Base-by-base conservation (phyloP, 1,140 invertebrate genomes). In the Elymnias hypermnestra region DNA sequence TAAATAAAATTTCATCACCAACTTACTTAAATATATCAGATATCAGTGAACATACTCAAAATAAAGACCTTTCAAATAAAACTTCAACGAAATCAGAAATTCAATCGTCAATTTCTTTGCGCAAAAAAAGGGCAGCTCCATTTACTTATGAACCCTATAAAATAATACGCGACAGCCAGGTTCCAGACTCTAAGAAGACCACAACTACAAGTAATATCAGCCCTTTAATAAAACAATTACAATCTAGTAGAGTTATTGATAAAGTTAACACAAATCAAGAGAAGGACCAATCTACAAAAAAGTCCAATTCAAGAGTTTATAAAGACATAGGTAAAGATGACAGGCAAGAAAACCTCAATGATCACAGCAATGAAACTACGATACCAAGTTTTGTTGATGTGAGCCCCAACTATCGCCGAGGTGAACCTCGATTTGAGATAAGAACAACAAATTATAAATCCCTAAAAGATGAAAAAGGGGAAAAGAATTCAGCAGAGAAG, bases 81-180 rank as follows among this genome's bases (percentile, higher is more conserved):
- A n/a, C n/a, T n/a, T n/a, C n/a, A n/a, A n/a, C n/a, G n/a, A n/a
- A n/a, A n/a, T n/a, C n/a, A n/a, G n/a, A n/a, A n/a, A n/a, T n/a
- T n/a, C n/a, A n/a, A n/a, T n/a, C n/a, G n/a, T n/a, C n/a, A n/a
- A n/a, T n/a, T n/a, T n/a, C n/a, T n/a, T n/a, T n/a, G 5, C 64
- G 83, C 64, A 71, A 44, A 37, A 85, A 66, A 52, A 60, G 85
- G 53, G 62, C 73, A 21, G 45, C 74, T n/a, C 63, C 74, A 21
- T 86, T 86, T 65, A 49, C 81, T 15, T 85, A 86, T 36, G 82
- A 86, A 56, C 83, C 85, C 3, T 86, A 85, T 43, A 86, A 85
- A 74, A 83, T 87, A 31, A 82, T 87, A 38, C 70, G 66, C 54
- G 81, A 86, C 31, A 63, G 63, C 45, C 71, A 79, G 57, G 25